Conservation (phyloP, 2,888 invertebrate genomes). For the Morpho deidamia region DNA sequence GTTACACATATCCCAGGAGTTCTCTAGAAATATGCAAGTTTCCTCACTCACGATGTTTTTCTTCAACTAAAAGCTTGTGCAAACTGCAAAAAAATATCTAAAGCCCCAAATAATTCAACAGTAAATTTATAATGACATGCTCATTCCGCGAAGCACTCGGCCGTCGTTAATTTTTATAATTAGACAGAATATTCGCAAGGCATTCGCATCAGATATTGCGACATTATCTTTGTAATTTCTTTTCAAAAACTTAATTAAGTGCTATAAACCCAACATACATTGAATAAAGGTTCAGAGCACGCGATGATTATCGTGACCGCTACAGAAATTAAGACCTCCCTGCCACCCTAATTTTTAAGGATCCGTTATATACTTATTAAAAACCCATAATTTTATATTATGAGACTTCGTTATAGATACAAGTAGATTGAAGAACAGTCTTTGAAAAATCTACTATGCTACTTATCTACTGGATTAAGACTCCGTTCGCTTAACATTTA, state of each 20-base stretch:
- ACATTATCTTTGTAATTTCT: slow-evolving; percentile 16
- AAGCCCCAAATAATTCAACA: background rate
- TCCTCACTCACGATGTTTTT: too few relatives aligned
- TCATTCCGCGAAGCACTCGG: slow-evolving; percentile 3
- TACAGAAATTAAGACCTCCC: slow-evolving; percentile 13
- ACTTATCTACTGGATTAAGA: too few relatives aligned
- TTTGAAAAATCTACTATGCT: too few relatives aligned
- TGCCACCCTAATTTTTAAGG: slow-evolving; percentile 16
- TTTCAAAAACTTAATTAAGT: slow-evolving; percentile 27
- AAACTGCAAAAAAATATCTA: background rate
- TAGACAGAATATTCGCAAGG: slow-evolving; percentile 12
- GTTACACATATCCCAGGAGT: too few relatives aligned
- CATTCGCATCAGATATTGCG: slow-evolving; percentile 10
- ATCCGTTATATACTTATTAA: slow-evolving; percentile 5
- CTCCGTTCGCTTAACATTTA: too few relatives aligned
- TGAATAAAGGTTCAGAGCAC: slow-evolving; percentile 17
- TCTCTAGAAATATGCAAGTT: too few relatives aligned
- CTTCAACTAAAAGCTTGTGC: too few relatives aligned
- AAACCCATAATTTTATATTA: too few relatives aligned
- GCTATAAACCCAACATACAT: slow-evolving; percentile 26
- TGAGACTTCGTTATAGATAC: too few relatives aligned
- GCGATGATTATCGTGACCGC: slow-evolving; percentile 24
- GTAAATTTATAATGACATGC: slow-evolving; percentile 17
- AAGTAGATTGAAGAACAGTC: too few relatives aligned
- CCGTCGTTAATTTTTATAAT: slow-evolving; percentile 17